Percentiles rank a stretch among this genome's conserved stretches.
Conservation (phyloP, 1,140 invertebrate genomes). For the Drosophila insularis region DNA sequence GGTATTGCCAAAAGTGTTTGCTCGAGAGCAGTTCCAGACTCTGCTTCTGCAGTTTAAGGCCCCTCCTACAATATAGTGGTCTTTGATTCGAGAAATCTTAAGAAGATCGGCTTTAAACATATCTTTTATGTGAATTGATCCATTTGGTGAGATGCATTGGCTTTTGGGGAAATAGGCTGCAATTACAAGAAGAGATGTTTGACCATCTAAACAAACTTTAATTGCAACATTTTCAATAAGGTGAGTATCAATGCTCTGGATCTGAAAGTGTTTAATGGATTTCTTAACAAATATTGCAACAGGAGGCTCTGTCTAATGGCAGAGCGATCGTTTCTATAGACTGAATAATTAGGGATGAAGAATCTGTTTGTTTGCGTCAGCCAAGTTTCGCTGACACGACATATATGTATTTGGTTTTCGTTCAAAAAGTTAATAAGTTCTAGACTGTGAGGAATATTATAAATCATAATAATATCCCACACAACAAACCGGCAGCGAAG, state of each 20-base stretch:
- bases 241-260: not conserved
- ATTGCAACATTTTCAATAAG: constrained; percentile 1
- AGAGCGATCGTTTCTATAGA: constrained; percentile 4
- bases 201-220: not conserved
- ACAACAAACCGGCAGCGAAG: too few species aligned
- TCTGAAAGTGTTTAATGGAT: not conserved
- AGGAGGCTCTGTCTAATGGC: not conserved
- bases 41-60: not conserved
- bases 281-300: constrained; percentile 3
- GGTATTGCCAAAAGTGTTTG: too few species aligned
- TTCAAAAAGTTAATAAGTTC: not conserved
- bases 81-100: too few species aligned
- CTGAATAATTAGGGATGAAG: not conserved
- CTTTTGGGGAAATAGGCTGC: not conserved
- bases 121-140: not conserved
- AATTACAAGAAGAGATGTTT: not conserved
- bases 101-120: not conserved
- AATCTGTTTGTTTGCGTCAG: not conserved
- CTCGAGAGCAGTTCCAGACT: not conserved
- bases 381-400: not conserved
- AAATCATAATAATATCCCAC: too few species aligned
- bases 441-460: too few species aligned
- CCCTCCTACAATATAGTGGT: not conserved
- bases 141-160: not conserved
- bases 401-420: not conserved